Base-by-base conservation (phyloP, 1,140 invertebrate species). In the Argopecten irradians region DNA sequence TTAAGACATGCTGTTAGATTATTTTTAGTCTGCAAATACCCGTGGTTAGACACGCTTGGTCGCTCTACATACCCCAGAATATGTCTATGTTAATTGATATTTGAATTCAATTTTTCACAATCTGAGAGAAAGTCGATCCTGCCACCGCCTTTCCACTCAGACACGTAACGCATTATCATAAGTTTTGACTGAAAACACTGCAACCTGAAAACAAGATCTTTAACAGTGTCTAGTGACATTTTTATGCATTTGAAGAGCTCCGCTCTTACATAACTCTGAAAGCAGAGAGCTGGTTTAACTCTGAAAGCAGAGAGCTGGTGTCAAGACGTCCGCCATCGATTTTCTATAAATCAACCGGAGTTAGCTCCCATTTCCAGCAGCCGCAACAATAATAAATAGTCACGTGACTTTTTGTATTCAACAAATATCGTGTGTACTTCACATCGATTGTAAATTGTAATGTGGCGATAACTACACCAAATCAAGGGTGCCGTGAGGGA, bases 281-380 rank as follows among this genome's bases (percentile, higher is more conserved):
- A 19, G 19, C 43, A 46, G 43, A n/a, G n/a, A 11, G 43, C 22
- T 71, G 22, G 55, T n/a, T n/a, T n/a, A 3, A 46, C 43, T 19
- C 2, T 19, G 43, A 1, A 8, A 19, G 19, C 43, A 46, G 43
- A 46, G 43, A 11, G 43, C 22, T 71, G 22, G 55, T n/a, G n/a
- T 28, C 55, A 71, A 8, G n/a, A 71, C 55, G 55, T 71, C 55
- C n/a, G 13, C 22, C 55, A 71, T 71, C 28, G 55, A 71, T 71
- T 71, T 71, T 71, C 55, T n/a, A 71, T 71, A n/a, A 71, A 71
- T 71, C 55, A 71, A 28, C n/a, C 55, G 28, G 55, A 71, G 55
- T 71, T 71, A 71, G 22, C 55, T 71, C 55, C 55, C 55, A 71
- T 71, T 28, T 71, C 55, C 55, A 71, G 55, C 55, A 71, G 55